A percentile compares a stretch with the other conserved stretches of the same genome.
Conservation (phyloP, 2,113 vertebrate species). For the Mandrillus leucophaeus region DNA sequence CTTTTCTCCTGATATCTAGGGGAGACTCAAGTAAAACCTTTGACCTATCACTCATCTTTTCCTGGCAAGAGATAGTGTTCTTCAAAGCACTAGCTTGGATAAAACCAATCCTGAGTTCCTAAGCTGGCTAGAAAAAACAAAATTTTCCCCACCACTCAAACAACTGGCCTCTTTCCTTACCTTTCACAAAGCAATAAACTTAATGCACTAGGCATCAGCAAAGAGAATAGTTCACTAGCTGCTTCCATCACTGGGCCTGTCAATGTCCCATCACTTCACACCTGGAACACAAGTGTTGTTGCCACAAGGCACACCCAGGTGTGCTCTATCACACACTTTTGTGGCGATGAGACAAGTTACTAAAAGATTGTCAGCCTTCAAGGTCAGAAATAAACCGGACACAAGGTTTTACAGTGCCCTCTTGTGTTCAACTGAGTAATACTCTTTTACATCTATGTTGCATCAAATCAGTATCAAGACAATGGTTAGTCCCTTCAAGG, state of each 20-base stretch:
- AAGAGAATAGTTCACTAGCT: neutral
- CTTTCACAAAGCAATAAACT: neutral
- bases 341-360: neutral
- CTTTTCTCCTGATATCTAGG: neutral
- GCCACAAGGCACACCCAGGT: neutral
- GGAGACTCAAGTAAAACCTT: neutral
- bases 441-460: neutral
- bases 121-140: neutral
- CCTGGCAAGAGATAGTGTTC: neutral
- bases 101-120: conserved; percentile 28
- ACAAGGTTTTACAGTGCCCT: neutral
- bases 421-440: conserved; percentile 29
- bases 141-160: neutral
- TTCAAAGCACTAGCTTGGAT: neutral
- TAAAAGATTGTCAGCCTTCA: neutral
- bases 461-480: neutral
- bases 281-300: neutral
- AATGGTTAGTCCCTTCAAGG: neutral
- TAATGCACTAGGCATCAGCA: neutral
- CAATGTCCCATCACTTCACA: neutral
- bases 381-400: conserved; percentile 11
- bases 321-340: neutral
- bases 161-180: neutral
- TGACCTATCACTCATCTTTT: neutral
- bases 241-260: neutral